Percentiles rank a stretch among this genome's conserved stretches.
Conservation (phyloP, 2,888 invertebrate genomes). For the Pseudoips prasinana region DNA sequence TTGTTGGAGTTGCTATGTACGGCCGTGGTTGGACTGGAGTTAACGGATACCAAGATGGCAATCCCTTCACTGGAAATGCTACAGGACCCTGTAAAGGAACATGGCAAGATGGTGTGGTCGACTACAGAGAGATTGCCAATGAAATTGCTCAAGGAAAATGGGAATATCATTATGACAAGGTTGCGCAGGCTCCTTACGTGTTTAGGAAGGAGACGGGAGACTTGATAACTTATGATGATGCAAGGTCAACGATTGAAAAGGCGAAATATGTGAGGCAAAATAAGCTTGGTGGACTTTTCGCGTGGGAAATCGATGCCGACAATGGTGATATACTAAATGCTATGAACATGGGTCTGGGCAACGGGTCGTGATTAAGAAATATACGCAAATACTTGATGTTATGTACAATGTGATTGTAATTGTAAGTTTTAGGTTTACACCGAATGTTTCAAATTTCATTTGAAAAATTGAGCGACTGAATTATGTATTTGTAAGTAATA, state of each 20-base stretch:
- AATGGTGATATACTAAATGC: conserved; percentile 74
- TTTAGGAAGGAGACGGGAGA: conserved; percentile 69
- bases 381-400: conserved; percentile 7
- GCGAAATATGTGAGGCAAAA: conserved; percentile 74
- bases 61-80: conserved; percentile 72
- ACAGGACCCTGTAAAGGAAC: conserved; percentile 72
- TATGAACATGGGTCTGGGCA: conserved; percentile 75
- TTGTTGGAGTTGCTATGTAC: conserved; percentile 76
- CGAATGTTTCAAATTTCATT: conserved; percentile 42
- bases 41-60: conserved; percentile 54
- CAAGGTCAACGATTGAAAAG: conserved; percentile 71
- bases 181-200: conserved; percentile 74
- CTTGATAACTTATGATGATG: conserved; percentile 70
- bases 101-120: conserved; percentile 76
- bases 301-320: conserved; percentile 76
- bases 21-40: conserved; percentile 77
- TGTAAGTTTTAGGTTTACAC: conserved; percentile 32
- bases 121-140: conserved; percentile 70
- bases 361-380: conserved; percentile 44
- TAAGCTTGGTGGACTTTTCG: conserved; percentile 70
- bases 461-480: conserved; percentile 41
- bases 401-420: conserved; percentile 34
- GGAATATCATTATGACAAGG: conserved; percentile 71
- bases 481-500: conserved; percentile 34
- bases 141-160: conserved; percentile 68